Evolutionary conservation across 2,113 vertebrate genomes (phyloP).

Genomic region (Theristicus caerulescens): DNA sequence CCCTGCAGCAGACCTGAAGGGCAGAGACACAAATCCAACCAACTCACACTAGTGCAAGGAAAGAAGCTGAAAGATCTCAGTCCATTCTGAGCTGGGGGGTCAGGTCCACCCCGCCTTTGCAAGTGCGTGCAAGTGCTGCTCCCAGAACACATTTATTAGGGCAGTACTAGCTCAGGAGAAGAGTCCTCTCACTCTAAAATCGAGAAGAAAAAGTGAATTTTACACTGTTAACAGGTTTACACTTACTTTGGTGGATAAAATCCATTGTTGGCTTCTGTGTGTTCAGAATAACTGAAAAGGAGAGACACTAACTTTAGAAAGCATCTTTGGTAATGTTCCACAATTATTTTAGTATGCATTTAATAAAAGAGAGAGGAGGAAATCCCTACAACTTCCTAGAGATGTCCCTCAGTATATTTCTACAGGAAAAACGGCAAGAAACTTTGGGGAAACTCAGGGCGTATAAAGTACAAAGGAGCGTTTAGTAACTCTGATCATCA

Average conservation of each 20-base stretch:
- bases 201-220: background rate
- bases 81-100: background rate
- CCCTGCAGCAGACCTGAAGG: background rate
- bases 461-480: background rate
- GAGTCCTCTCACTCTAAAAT: background rate
- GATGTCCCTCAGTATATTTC: background rate
- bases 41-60: rapidly evolving
- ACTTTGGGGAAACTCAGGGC: background rate
- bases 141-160: background rate
- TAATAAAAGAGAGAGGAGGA: background rate
- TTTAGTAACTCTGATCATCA: background rate
- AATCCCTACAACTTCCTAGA: background rate
- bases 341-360: background rate
- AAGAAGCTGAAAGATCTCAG: background rate
- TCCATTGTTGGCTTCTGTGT: background rate
- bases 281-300: slow-evolving; percentile 13
- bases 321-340: background rate
- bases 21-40: background rate
- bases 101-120: background rate
- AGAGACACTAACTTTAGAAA: background rate
- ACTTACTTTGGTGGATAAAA: slow-evolving; percentile 2
- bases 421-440: background rate
- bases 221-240: background rate
- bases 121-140: background rate
- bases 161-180: background rate